A percentile compares a stretch with the other conserved stretches of the same genome.
phyloP scores from a whole-genome alignment of 2,888 invertebrate species.

The Euproctis similis region DNA sequence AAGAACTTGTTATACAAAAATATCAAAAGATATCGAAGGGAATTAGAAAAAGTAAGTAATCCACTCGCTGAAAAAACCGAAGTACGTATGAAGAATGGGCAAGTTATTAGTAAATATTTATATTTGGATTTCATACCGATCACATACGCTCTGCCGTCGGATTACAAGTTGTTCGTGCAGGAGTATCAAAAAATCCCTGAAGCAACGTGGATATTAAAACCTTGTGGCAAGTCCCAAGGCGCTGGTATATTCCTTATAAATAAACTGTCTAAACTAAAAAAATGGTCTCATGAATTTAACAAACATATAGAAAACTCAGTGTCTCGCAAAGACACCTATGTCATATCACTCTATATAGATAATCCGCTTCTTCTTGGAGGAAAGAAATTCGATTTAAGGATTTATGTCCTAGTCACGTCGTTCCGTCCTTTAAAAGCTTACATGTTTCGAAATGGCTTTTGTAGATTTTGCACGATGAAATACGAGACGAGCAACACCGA shows the following conservation, averaged over 20 bases:
- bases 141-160: constrained; percentile 94
- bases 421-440: constrained; percentile 95
- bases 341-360: constrained; percentile 97
- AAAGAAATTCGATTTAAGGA: constrained; percentile 94
- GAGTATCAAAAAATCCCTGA: constrained; percentile 95
- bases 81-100: constrained; percentile 61
- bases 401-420: constrained; percentile 94
- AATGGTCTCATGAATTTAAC: constrained; percentile 91
- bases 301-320: constrained; percentile 89
- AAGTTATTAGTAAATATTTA: constrained; percentile 82
- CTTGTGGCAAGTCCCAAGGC: constrained; percentile 95
- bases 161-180: constrained; percentile 98
- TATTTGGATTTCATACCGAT: constrained; percentile 92
- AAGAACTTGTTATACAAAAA: constrained; percentile 98
- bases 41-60: constrained; percentile 92
- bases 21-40: constrained; percentile 94
- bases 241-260: constrained; percentile 97
- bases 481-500: constrained; percentile 93
- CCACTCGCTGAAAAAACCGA: constrained; percentile 85
- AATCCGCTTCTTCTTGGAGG: constrained; percentile 96
- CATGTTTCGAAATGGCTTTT: constrained; percentile 93
- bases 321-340: constrained; percentile 89
- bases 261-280: constrained; percentile 93
- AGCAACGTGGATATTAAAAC: constrained; percentile 98
- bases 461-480: constrained; percentile 96